phyloP scores from a whole-genome alignment of 2,888 invertebrate genomes.

The Rotaria sp. region DNA sequence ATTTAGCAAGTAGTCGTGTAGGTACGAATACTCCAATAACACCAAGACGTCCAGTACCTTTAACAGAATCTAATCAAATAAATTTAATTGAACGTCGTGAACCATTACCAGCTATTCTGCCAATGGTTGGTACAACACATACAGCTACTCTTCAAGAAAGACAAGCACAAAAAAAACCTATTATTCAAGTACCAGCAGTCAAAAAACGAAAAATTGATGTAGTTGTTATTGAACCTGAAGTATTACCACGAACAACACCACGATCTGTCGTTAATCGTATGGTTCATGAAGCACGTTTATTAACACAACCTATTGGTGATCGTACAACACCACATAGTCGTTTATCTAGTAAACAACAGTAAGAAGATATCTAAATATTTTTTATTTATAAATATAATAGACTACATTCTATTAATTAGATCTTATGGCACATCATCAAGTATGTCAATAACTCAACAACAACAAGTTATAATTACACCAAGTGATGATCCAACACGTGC shows the following conservation, averaged over 20 bases:
- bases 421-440: not conserved
- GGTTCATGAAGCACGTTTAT: not conserved
- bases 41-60: not conserved
- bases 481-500: conserved; percentile 8
- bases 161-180: conserved; percentile 30
- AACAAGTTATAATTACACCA: not conserved
- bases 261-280: not conserved
- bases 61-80: not conserved
- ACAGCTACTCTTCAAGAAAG: conserved; percentile 31
- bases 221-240: not conserved
- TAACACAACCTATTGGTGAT: not conserved
- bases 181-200: not conserved
- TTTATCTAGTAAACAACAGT: not conserved
- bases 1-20: not conserved
- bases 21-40: not conserved
- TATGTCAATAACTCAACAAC: not conserved
- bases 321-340: not conserved
- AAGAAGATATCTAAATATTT: not conserved
- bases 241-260: not conserved
- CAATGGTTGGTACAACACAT: conserved; percentile 30
- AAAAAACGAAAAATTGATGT: not conserved
- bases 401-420: not conserved
- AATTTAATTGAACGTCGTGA: not conserved
- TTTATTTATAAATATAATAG: too few relatives aligned
- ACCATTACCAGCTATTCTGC: conserved; percentile 38